Conservation (phyloP, 1,140 invertebrate genomes). For the Heterodera schachtii region DNA sequence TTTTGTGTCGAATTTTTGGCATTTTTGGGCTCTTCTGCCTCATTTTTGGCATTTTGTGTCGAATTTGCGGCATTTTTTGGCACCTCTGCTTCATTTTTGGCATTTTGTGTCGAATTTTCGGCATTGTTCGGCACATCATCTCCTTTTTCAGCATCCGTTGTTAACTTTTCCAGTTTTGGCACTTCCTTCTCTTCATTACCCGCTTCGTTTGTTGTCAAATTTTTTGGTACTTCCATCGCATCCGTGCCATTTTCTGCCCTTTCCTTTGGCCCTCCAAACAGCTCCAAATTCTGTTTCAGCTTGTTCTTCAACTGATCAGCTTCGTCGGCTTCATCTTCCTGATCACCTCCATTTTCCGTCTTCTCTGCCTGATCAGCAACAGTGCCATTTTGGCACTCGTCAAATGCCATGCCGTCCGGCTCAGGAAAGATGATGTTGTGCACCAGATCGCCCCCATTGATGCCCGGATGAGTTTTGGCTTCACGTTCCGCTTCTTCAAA, state of each 20-base stretch:
- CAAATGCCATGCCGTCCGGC: background rate
- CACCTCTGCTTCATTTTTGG: background rate
- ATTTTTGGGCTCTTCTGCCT: background rate
- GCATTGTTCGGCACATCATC: background rate
- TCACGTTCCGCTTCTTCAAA: constrained; percentile 30
- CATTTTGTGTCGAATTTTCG: background rate
- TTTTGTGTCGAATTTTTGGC: background rate
- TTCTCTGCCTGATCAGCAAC: background rate
- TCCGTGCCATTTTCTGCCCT: background rate
- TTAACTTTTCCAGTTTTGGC: too few species aligned
- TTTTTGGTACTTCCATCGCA: background rate
- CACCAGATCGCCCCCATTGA: constrained; percentile 34
- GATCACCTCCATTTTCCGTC: background rate
- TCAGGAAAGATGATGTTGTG: constrained; percentile 24
- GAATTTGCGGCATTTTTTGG: background rate
- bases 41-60: background rate
- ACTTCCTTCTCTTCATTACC: background rate
- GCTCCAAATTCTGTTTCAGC: background rate
- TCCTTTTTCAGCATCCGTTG: background rate
- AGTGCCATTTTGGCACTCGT: background rate
- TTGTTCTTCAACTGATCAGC: background rate
- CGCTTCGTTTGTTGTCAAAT: background rate
- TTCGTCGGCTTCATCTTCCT: background rate
- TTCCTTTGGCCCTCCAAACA: background rate
- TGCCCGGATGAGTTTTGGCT: constrained; percentile 28